These are phyloP conservation scores for Lota lota DNA, from an alignment of 2,113 vertebrate species.

Conservation along the genomic window DNA sequence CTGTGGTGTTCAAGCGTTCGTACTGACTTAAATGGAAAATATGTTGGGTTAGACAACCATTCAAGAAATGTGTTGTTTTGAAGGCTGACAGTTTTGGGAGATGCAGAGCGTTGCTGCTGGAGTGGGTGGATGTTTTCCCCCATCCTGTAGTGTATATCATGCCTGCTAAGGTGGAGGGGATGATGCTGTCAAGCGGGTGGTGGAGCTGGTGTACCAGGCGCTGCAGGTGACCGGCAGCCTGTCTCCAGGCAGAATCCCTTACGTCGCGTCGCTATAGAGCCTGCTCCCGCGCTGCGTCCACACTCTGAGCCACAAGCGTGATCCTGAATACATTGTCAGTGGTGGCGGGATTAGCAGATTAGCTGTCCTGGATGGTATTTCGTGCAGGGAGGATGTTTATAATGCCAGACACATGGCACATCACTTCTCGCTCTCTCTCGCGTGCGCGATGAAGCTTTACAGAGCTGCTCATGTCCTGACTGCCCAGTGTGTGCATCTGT, in stretches of 20 bases:
- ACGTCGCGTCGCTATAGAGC: neutral
- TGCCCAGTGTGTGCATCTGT: too few relatives aligned
- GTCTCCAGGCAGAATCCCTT: slow-evolving; percentile 38
- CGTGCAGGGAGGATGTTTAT: slow-evolving; percentile 70
- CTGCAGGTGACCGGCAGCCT: neutral
- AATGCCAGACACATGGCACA: slow-evolving; percentile 65
- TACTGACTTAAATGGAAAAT: too few relatives aligned
- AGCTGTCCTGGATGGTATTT: slow-evolving; percentile 74
- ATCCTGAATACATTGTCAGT: slow-evolving; percentile 76
- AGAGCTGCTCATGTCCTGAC: slow-evolving; percentile 42
- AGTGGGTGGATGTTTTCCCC: too few relatives aligned
- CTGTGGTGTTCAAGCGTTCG: too few relatives aligned
- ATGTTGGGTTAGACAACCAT: too few relatives aligned
- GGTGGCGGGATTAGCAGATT: slow-evolving; percentile 55
- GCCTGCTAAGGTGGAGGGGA: slow-evolving; percentile 11
- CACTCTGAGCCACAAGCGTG: slow-evolving; percentile 67
- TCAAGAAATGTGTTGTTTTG: too few relatives aligned
- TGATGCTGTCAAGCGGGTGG: too few relatives aligned
- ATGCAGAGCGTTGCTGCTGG: too few relatives aligned
- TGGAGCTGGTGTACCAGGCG: too few relatives aligned
- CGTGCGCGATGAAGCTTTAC: slow-evolving; percentile 55
- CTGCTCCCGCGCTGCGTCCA: slow-evolving; percentile 48
- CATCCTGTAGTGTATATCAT: neutral
- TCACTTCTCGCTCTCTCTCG: slow-evolving; percentile 37
- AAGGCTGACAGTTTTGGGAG: too few relatives aligned